Conservation (phyloP, 2,113 vertebrate species). For the Campylorhamphus procurvoides region DNA sequence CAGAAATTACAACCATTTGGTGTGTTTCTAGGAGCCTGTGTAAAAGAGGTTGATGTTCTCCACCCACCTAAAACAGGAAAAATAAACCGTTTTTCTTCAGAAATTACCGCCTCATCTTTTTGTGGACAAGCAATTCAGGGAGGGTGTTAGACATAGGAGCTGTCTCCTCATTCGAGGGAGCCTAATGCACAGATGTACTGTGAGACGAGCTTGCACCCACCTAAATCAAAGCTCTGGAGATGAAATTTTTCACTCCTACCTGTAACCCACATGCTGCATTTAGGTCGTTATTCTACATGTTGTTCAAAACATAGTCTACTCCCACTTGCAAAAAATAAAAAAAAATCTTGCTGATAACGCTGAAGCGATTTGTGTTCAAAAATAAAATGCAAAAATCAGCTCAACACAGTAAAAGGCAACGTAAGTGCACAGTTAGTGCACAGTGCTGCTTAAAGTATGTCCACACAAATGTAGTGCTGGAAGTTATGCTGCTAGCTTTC, state of each 20-base stretch:
- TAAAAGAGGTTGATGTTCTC: neutral
- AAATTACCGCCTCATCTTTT: neutral
- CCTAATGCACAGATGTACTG: neutral
- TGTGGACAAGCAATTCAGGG: neutral
- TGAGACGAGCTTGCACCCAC: neutral
- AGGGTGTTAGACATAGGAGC: neutral
- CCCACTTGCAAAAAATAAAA: neutral
- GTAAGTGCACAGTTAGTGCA: neutral
- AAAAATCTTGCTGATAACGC: rapidly evolving
- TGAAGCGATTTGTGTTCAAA: neutral
- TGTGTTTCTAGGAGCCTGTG: neutral
- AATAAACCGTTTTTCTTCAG: neutral
- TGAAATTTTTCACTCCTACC: neutral
- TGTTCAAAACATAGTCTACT: neutral
- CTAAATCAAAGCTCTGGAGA: neutral
- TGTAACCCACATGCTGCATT: neutral
- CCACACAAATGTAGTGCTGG: neutral
- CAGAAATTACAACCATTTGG: neutral
- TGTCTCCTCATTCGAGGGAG: neutral
- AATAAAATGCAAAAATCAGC: neutral
- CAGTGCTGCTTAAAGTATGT: neutral
- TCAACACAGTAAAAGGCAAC: neutral
- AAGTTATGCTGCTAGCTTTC: neutral
- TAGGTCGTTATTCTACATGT: neutral
- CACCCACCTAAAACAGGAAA: neutral